These are phyloP conservation scores for Ctenopoma kingsleyae DNA, from an alignment of 2,797 vertebrate species.

Conservation along the genomic window DNA sequence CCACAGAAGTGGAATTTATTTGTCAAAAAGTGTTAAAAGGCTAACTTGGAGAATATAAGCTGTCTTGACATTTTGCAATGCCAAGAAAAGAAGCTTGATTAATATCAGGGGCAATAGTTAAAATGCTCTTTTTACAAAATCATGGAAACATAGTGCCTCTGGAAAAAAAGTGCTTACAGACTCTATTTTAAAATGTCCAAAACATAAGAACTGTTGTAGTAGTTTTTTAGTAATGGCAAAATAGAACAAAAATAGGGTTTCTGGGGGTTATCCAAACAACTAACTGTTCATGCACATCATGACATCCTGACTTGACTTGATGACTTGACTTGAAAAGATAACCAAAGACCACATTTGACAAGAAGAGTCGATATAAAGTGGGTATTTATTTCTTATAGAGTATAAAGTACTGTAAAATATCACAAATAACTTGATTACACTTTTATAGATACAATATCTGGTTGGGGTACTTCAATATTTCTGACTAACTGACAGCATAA, in stretches of 20 bases:
- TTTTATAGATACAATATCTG: conserved; percentile 69
- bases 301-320: no score
- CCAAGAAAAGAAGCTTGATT: neutral
- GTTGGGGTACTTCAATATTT: conserved; percentile 50
- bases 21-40: neutral
- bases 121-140: neutral
- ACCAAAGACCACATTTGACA: neutral
- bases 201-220: neutral
- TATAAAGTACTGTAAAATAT: conserved; percentile 79
- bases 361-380: conserved; percentile 69
- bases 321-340: no score
- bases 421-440: conserved; percentile 74
- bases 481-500: conserved; percentile 45
- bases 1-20: neutral
- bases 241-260: neutral
- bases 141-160: neutral
- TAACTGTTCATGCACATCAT: conserved; percentile 1
- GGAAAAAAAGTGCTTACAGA: no score
- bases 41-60: neutral
- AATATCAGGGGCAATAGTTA: neutral
- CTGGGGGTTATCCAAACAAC: neutral
- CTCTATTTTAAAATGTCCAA: neutral
- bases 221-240: neutral
- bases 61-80: neutral
- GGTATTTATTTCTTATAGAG: conserved; percentile 74